Evolutionary conservation across 1,140 invertebrate species (phyloP).

Genomic region (Aphaenogaster floridana): DNA sequence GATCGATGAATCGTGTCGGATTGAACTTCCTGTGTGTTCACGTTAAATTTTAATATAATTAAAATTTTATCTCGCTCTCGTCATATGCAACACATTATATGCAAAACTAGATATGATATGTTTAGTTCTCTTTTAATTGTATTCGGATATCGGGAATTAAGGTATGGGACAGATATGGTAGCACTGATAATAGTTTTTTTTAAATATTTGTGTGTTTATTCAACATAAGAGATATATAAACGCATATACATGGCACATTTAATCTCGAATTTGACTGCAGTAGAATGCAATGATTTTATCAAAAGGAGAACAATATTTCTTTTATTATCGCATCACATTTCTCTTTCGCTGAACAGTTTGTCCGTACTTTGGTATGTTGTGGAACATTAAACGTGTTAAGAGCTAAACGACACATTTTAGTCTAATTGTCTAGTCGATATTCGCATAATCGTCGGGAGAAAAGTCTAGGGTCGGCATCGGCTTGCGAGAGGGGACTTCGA

Average conservation of each 20-base stretch:
- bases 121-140: not conserved
- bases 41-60: not conserved
- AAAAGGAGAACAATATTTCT: not conserved
- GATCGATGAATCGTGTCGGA: not conserved
- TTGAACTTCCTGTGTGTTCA: not conserved
- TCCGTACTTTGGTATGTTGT: not conserved
- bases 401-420: not conserved
- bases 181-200: not conserved
- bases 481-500: slow-evolving; percentile 30
- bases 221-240: not conserved
- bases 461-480: not conserved
- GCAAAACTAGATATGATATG: not conserved
- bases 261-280: slow-evolving; percentile 1
- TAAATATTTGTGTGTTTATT: not conserved
- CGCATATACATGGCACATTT: not conserved
- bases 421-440: not conserved
- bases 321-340: not conserved
- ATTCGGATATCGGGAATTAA: not conserved
- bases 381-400: not conserved
- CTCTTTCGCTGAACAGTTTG: not conserved
- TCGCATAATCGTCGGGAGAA: slow-evolving; percentile 4
- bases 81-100: not conserved
- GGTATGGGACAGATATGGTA: not conserved
- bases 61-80: not conserved
- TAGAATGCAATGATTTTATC: not conserved